Conservation (phyloP, 1,140 invertebrate genomes). For the Drosophila pandora region DNA sequence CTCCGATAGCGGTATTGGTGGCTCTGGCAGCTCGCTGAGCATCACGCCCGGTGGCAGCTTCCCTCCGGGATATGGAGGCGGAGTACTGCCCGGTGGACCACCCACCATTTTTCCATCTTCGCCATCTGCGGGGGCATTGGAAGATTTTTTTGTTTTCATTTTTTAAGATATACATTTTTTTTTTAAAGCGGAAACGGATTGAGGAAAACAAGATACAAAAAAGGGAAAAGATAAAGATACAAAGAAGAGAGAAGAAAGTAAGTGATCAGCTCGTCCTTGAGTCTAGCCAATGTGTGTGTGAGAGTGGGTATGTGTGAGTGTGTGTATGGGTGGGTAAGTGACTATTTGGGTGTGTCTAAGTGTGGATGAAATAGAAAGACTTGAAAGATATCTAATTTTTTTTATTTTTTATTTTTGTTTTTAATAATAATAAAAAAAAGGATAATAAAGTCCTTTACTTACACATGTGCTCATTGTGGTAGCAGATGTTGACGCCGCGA, state of each 20-base stretch:
- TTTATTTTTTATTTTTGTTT: no score
- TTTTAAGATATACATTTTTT: conserved; percentile 1
- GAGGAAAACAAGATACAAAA: conserved; percentile 3
- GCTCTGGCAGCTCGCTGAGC: conserved; percentile 94
- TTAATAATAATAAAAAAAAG: no score
- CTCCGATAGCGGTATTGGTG: conserved; percentile 95
- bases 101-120: conserved; percentile 83
- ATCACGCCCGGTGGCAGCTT: conserved; percentile 85
- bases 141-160: conserved; percentile 12
- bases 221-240: conserved; percentile 21
- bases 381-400: no score
- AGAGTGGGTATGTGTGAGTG: conserved; percentile 21
- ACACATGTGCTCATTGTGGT: conserved; percentile 89
- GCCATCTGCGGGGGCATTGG: conserved; percentile 83
- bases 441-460: conserved; percentile 72
- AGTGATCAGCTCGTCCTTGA: conserved; percentile 25
- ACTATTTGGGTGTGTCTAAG: conserved; percentile 29
- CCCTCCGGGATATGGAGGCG: conserved; percentile 84
- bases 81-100: conserved; percentile 85
- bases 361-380: conserved; percentile 14
- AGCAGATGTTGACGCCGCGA: conserved; percentile 87
- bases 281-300: conserved; percentile 44
- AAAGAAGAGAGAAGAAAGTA: conserved; percentile 25
- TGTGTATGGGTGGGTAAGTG: conserved; percentile 34
- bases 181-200: neutral